Conservation (phyloP, 2,888 invertebrate species). For the Synergus japonicus region DNA sequence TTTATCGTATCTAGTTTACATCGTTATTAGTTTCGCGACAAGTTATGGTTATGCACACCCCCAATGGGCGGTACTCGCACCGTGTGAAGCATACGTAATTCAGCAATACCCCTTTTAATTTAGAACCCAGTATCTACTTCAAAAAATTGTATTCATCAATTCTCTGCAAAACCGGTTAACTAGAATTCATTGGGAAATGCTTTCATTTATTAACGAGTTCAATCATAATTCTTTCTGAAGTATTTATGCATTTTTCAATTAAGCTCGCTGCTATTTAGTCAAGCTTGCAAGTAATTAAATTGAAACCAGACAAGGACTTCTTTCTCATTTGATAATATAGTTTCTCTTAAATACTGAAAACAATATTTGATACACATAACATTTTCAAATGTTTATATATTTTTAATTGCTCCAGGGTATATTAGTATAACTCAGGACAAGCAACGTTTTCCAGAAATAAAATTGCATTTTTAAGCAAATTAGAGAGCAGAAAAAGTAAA, state of each 20-base stretch:
- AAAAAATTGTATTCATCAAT: neutral
- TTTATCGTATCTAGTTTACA: slow-evolving; percentile 12
- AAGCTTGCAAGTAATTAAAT: neutral
- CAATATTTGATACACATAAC: neutral
- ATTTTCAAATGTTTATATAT: neutral
- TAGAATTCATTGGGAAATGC: neutral
- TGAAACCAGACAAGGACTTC: neutral
- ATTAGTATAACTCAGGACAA: neutral
- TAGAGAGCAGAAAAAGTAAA: too few relatives aligned
- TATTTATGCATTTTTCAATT: neutral
- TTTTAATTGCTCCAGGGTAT: neutral
- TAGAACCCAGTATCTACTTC: neutral
- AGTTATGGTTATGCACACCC: neutral
- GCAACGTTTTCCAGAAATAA: neutral
- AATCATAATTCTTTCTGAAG: neutral
- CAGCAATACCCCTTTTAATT: neutral
- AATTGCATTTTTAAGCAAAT: neutral
- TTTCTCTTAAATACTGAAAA: neutral
- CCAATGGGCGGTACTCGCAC: neutral
- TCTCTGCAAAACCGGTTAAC: neutral
- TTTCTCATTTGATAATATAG: neutral
- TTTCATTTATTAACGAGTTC: neutral
- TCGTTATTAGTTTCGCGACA: slow-evolving; percentile 13
- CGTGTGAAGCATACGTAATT: neutral
- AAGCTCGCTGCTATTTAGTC: neutral